These are phyloP conservation scores for Cynopterus brachyotis DNA, from an alignment of 2,113 vertebrate species.

Conservation along the genomic window DNA sequence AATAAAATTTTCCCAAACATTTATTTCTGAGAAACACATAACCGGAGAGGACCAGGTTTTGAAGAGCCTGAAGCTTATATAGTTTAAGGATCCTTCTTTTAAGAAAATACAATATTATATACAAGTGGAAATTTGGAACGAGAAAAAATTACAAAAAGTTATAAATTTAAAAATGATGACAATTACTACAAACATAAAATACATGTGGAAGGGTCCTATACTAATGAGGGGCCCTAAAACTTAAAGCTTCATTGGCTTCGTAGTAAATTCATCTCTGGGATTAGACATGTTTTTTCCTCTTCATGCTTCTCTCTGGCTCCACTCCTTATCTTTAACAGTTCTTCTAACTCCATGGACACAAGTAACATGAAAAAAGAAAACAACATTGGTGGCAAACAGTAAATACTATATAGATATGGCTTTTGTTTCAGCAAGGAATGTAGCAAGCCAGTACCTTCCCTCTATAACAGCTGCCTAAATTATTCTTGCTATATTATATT, in stretches of 20 bases:
- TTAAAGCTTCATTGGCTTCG: neutral
- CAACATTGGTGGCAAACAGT: neutral
- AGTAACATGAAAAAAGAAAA: slow-evolving; percentile 34
- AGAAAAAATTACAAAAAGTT: neutral
- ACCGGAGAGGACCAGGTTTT: neutral
- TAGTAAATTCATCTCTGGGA: neutral
- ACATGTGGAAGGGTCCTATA: neutral
- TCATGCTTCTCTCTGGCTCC: slow-evolving; percentile 26
- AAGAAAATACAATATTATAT: neutral
- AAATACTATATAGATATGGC: slow-evolving; percentile 9
- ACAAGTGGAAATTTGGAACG: neutral
- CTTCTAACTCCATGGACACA: neutral
- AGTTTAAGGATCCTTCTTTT: neutral
- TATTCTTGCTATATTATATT: neutral
- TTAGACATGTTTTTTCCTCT: neutral
- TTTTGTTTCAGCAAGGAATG: neutral
- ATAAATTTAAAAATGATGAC: neutral
- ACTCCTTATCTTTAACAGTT: slow-evolving; percentile 31
- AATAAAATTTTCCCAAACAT: neutral
- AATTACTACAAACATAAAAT: neutral
- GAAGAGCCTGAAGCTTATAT: neutral
- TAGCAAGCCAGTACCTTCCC: neutral
- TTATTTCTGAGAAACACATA: neutral
- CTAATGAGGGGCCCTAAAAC: neutral
- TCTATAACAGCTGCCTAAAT: neutral